A percentile compares a stretch with the other conserved stretches of the same genome.
These are phyloP conservation scores for Ganaspis sp. DNA, from an alignment of 1,140 invertebrate species.

Conservation along the genomic window DNA sequence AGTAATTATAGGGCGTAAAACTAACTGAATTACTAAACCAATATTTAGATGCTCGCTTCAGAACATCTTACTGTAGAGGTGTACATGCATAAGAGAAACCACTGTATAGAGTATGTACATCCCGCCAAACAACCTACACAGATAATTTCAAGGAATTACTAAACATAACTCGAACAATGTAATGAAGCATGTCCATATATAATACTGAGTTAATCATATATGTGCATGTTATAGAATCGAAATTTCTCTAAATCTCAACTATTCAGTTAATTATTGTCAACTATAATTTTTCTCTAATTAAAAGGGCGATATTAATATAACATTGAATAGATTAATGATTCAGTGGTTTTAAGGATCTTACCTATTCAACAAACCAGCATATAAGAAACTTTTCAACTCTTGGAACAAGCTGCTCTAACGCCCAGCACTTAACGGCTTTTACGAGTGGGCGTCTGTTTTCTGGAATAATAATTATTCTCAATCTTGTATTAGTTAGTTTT, in stretches of 20 bases:
- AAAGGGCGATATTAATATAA: slow-evolving; percentile 3
- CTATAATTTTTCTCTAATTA: not conserved
- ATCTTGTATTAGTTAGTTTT: not conserved
- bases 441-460: slow-evolving; percentile 28
- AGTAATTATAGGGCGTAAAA: not conserved
- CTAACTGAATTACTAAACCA: not conserved
- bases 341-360: slow-evolving; percentile 25
- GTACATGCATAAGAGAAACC: too few species aligned
- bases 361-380: not conserved
- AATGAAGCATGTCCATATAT: too few species aligned
- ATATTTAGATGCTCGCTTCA: not conserved
- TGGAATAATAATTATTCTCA: slow-evolving; percentile 24
- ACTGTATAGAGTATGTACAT: too few species aligned
- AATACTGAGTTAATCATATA: too few species aligned
- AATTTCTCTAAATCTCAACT: too few species aligned
- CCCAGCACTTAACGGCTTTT: slow-evolving; percentile 31
- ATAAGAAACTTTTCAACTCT: slow-evolving; percentile 5
- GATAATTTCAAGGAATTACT: too few species aligned
- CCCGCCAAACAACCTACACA: too few species aligned
- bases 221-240: too few species aligned
- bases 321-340: slow-evolving; percentile 13
- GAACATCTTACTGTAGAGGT: too few species aligned
- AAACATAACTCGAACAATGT: too few species aligned
- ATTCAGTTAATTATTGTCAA: too few species aligned
- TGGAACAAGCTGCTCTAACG: slow-evolving; percentile 25